Evolutionary conservation across 2,797 vertebrate genomes (phyloP), one percentile per base, ranked within the genome.

Genomic region (Pitangus sulphuratus): DNA sequence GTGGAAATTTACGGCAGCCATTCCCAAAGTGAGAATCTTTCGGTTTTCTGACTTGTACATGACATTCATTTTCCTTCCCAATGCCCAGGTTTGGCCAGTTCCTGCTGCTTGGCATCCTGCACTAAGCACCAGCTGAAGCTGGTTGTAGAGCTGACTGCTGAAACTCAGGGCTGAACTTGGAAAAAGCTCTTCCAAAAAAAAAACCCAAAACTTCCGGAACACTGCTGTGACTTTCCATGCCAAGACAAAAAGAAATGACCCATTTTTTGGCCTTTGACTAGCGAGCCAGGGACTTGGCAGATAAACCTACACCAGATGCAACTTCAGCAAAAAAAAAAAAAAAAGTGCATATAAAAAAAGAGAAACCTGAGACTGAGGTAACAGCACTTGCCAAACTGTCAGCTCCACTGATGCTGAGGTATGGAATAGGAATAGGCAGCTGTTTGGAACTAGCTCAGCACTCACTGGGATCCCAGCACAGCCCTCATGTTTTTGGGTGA

Each of bases 321-420:
- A 74, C 78, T 76, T 68, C 0, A 78, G 53, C 30, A 45, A 45
- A 48, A 48, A 48, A 48, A 45, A 45, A 45, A 45, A 45, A 53
- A 84, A 69, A 82, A 21, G 24, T n/a, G 30, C 15, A 9, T 48
- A 50, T 33, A n/a, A 71, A 16, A 69, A 72, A 31, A 40, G 44
- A 33, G 28, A 82, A 94, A 85, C 60, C 75, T 83, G 95, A 96
- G 90, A 78, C 30, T 9, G 50, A 87, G 65, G 75, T 85, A 85
- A 85, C 85, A 95, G 81, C 60, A 16, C 44, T 60, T 47, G 11
- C 69, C 84, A 65, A 75, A 39, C 5, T 28, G 4, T 72, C 51
- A 9, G 68, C 76, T 85, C 54, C 51, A 19, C 74, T 35, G 75
- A 89, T 47, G 68, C 58, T 33, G 66, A 91, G 53, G 60, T 78